Base-by-base conservation (phyloP, 2,888 invertebrate genomes). In the Lordiphosa fenestrarum region DNA sequence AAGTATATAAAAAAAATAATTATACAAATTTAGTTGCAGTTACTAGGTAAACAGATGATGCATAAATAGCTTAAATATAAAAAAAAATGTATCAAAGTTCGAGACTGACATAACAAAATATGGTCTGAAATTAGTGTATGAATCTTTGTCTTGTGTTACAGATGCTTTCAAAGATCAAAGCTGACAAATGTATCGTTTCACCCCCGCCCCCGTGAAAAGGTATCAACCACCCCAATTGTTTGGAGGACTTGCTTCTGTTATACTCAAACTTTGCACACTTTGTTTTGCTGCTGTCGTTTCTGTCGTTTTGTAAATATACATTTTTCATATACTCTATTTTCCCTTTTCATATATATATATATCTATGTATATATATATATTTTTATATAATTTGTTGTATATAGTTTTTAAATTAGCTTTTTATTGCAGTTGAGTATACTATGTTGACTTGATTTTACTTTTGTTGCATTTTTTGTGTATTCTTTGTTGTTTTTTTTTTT, bases 391-490 rank as follows among this genome's bases (percentile, higher is more conserved):
- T 68, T 30, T 30, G 30, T 63, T 73, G 64, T 77, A 76, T 76
- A 73, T 73, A 77, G 55, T 62, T 55, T 73, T 30, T 30, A 30
- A 59, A 68, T 73, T 81, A 69, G 72, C 75, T 66, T 74, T 77
- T 69, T 65, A 78, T 76, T 76, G 66, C 83, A 78, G 48, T 72
- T 83, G 80, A 83, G 76, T 76, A 76, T 76, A 76, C 83, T 76
- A 76, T 67, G 83, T 76, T 80, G 73, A 75, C 73, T 74, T 75
- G 57, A 41, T 58, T 66, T 70, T 63, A 13, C 30, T 53, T 56
- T 51, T 53, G 37, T 51, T 40, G 33, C 19, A 47, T 23, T 23
- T 39, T 38, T 46, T 66, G 15, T 37, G 19, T 23, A 38, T 44
- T 25, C 49, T 40, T 19, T 2, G 0, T 15, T 42, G 12, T 46